Percentiles rank a stretch among this genome's conserved stretches.
These are phyloP conservation scores for Thymallus thymallus DNA, from an alignment of 2,113 vertebrate species.

Conservation along the genomic window DNA sequence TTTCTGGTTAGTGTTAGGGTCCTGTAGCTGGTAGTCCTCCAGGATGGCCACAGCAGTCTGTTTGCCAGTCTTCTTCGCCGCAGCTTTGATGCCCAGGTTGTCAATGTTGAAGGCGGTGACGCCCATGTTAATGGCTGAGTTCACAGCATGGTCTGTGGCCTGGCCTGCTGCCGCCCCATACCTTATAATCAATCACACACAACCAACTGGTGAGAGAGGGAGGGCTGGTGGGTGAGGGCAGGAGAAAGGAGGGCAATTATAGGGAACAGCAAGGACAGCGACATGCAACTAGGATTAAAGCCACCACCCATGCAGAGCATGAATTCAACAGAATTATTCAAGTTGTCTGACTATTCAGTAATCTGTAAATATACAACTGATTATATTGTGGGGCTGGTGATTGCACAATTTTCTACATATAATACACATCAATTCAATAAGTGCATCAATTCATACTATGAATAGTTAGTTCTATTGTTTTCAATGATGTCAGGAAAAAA, in stretches of 20 bases:
- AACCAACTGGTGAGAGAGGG: slow-evolving; percentile 34
- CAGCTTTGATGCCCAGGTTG: slow-evolving; percentile 91
- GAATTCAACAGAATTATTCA: too few relatives aligned
- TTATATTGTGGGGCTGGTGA: too few relatives aligned
- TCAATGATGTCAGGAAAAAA: neutral
- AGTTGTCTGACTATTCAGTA: too few relatives aligned
- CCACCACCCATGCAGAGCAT: too few relatives aligned
- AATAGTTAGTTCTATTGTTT: neutral
- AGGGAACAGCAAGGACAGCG: slow-evolving; percentile 13
- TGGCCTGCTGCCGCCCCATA: slow-evolving; percentile 89
- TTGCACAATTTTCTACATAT: neutral
- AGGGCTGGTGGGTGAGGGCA: neutral
- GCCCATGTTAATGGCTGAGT: slow-evolving; percentile 93
- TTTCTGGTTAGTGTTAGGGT: slow-evolving; percentile 51
- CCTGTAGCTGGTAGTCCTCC: slow-evolving; percentile 86
- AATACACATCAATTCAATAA: slow-evolving; percentile 46
- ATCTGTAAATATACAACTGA: too few relatives aligned
- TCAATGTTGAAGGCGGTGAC: slow-evolving; percentile 93
- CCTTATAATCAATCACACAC: slow-evolving; percentile 70
- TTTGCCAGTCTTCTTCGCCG: slow-evolving; percentile 92
- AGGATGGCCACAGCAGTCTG: slow-evolving; percentile 86
- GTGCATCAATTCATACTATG: slow-evolving; percentile 2
- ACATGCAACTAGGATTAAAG: too few relatives aligned
- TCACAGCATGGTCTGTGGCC: slow-evolving; percentile 88
- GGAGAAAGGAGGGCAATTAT: neutral